Conservation (phyloP, 2,113 vertebrate genomes). For the Sialia sialis region DNA sequence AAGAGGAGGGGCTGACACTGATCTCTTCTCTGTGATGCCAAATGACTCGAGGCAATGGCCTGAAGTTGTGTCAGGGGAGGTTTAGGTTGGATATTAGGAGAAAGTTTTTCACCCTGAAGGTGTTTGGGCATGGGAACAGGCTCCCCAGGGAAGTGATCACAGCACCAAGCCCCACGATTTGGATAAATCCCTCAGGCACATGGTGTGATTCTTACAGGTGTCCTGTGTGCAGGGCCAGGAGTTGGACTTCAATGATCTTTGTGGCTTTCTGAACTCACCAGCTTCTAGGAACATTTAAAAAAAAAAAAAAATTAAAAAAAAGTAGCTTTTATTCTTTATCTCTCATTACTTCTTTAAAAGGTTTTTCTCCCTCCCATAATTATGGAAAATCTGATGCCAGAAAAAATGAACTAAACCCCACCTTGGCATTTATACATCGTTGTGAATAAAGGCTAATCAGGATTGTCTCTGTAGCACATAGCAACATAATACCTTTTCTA, state of each 20-base stretch:
- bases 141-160: not conserved
- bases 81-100: not conserved
- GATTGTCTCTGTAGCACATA: slow-evolving; percentile 6
- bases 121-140: rapidly evolving
- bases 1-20: rapidly evolving
- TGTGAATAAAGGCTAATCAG: slow-evolving; percentile 13
- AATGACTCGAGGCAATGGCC: not conserved
- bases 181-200: not conserved
- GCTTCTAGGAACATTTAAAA: not conserved
- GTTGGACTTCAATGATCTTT: no score
- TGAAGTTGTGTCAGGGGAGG: not conserved
- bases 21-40: no score
- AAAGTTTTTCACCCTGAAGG: not conserved
- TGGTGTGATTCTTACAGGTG: not conserved
- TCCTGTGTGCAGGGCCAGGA: not conserved
- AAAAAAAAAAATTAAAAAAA: not conserved
- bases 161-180: not conserved
- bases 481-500: slow-evolving; percentile 27
- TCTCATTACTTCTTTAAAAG: not conserved
- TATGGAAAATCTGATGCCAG: not conserved
- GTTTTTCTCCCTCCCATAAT: not conserved
- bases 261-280: not conserved
- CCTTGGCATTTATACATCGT: not conserved
- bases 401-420: not conserved
- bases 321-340: not conserved